A percentile compares a stretch with the other conserved stretches of the same genome.
Conservation (phyloP, 2,113 vertebrate genomes). For the Podarcis raffonei region DNA sequence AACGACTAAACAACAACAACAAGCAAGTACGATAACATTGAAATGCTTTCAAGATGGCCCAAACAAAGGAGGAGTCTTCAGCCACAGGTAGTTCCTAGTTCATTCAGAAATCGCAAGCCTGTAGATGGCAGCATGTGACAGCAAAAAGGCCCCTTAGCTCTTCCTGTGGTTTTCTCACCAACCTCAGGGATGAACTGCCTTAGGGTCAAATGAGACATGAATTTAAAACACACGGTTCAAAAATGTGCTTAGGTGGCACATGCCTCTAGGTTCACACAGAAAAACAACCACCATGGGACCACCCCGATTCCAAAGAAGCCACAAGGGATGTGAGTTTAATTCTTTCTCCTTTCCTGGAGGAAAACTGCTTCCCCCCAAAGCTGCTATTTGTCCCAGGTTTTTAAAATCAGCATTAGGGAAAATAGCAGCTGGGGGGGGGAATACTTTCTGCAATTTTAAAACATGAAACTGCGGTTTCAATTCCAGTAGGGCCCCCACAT, state of each 20-base stretch:
- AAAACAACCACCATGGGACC: neutral
- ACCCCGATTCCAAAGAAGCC: neutral
- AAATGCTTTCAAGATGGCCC: neutral
- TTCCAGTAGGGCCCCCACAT: neutral
- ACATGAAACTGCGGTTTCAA: neutral
- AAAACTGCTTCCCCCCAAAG: neutral
- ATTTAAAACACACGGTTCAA: neutral
- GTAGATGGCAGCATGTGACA: slow-evolving; percentile 15
- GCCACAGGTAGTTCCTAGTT: neutral
- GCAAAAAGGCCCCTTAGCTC: neutral
- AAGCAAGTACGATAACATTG: neutral
- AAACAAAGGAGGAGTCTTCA: neutral
- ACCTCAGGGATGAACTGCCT: neutral
- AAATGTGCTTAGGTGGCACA: neutral
- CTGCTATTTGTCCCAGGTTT: neutral
- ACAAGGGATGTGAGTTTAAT: neutral
- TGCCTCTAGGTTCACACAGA: neutral
- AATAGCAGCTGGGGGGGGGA: neutral
- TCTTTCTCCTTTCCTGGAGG: neutral
- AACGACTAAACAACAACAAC: too few relatives aligned
- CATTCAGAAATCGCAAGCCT: neutral
- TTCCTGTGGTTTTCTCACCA: neutral
- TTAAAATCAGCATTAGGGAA: neutral
- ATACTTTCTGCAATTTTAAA: too few relatives aligned
- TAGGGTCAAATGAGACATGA: neutral